Conservation (phyloP, 2,888 invertebrate species). For the Strigamia transsilvanica region DNA sequence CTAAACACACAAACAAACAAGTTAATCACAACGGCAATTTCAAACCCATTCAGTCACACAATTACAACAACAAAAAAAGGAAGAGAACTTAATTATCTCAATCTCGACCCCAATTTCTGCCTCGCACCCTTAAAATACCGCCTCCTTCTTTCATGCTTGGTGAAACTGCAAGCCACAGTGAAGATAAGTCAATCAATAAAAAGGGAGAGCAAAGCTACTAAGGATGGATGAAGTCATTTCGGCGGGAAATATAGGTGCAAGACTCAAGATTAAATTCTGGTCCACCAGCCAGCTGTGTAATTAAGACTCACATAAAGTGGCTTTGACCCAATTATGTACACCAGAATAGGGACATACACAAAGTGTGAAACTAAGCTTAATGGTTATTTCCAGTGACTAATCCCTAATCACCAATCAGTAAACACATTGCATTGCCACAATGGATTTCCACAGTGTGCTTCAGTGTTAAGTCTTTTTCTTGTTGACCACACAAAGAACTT, state of each 20-base stretch:
- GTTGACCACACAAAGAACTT: no score
- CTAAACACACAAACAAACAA: conserved; percentile 49
- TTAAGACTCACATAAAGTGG: conserved; percentile 1
- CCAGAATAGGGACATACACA: neutral
- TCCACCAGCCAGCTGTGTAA: conserved; percentile 17
- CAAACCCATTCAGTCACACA: neutral
- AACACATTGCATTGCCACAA: no score
- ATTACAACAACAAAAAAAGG: neutral
- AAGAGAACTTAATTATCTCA: neutral
- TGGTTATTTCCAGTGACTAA: conserved; percentile 14
- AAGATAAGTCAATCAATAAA: conserved; percentile 21
- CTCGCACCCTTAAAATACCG: neutral
- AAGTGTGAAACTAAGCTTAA: neutral
- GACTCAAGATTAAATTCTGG: conserved; percentile 10
- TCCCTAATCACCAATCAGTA: neutral
- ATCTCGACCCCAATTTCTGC: conserved; percentile 7
- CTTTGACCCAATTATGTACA: conserved; percentile 2
- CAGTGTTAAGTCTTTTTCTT: neutral
- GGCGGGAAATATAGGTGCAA: conserved; percentile 17
- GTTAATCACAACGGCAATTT: neutral
- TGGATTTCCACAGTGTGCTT: neutral
- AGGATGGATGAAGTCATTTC: conserved; percentile 8
- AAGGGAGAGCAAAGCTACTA: neutral
- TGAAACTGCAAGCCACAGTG: conserved; percentile 7
- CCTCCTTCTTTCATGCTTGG: conserved; percentile 10